Evolutionary conservation across 2,888 invertebrate genomes (phyloP).

Genomic region (Dexiosoma caninum): DNA sequence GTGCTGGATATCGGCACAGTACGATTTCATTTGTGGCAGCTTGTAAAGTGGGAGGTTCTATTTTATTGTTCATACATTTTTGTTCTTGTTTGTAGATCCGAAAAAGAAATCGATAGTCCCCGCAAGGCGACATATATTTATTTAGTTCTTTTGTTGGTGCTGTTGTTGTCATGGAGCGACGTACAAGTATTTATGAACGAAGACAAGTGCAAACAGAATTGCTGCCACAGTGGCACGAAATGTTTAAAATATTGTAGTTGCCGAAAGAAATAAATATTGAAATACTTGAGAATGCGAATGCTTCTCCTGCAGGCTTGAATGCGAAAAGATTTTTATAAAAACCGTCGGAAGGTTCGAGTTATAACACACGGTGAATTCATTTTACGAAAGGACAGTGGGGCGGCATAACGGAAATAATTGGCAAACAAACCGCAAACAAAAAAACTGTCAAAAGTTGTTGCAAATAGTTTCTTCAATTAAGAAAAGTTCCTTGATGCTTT

Average conservation of each 20-base stretch:
- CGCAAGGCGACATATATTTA: constrained; percentile 59
- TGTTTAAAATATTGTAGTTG: neutral
- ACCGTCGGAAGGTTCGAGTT: no score
- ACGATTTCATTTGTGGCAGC: constrained; percentile 15
- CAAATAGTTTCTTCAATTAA: no score
- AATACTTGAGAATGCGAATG: no score
- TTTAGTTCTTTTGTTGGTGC: constrained; percentile 55
- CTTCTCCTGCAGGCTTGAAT: no score
- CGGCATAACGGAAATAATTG: no score
- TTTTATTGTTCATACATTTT: neutral
- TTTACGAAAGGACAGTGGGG: no score
- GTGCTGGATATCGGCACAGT: neutral
- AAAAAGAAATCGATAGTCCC: constrained; percentile 43
- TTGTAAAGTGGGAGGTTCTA: constrained; percentile 54
- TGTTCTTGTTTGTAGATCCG: neutral
- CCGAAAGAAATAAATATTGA: no score
- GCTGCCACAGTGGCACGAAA: constrained; percentile 25
- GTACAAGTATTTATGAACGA: constrained; percentile 8
- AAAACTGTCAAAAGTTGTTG: no score
- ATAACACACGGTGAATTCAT: no score
- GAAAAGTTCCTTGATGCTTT: no score
- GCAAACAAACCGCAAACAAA: no score
- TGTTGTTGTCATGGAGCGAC: constrained; percentile 9
- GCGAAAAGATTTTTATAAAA: no score
- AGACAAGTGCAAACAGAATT: constrained; percentile 51